Evolutionary conservation across 2,888 invertebrate genomes (phyloP), one percentile per base, ranked within the genome.

Genomic region (Minunthozetes semirufus): DNA sequence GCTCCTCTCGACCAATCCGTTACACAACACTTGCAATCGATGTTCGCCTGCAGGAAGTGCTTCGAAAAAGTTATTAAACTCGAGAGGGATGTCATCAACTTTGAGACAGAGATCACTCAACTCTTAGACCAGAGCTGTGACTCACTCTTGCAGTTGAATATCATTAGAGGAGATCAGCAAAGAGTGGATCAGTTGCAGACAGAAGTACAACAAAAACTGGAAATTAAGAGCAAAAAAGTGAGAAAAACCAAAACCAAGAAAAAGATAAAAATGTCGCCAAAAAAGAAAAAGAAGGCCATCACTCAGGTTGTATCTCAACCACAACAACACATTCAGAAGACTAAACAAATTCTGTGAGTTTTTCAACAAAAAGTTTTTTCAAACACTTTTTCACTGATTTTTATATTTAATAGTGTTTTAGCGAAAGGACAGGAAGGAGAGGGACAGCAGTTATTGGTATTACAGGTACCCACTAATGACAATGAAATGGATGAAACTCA

Each of bases 301-400:
- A 29, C 17, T 42, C 68, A 68, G 33, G 17, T n/a, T n/a, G n/a
- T 4, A 42, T 33, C 19, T 8, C 68, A 38, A 68, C 63, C 63
- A 6, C 68, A 68, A 68, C 68, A 68, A 19, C 68, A 38, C 38
- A 42, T 68, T 19, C 68, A 68, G 22, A 68, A 68, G 11, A 68
- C 68, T 42, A 68, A 68, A 68, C 68, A 68, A 42, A 68, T 68
- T 68, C 22, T 68, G 68, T 68, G 19, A 42, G 68, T 68, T 38
- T 68, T 42, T 63, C 25, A 3, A 27, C 9, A 61, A 33, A n/a
- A n/a, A n/a, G n/a, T n/a, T n/a, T n/a, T 17, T 61, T 9, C 2
- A 29, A 42, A 46, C 13, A n/a, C 42, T 68, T 68, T n/a, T 9
- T 42, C 13, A 27, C 13, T n/a, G 15, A 33, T 68, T 42, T 33